phyloP scores from a whole-genome alignment of 92 coral and sea anemone species.

The Epizoanthus ramosus region DNA sequence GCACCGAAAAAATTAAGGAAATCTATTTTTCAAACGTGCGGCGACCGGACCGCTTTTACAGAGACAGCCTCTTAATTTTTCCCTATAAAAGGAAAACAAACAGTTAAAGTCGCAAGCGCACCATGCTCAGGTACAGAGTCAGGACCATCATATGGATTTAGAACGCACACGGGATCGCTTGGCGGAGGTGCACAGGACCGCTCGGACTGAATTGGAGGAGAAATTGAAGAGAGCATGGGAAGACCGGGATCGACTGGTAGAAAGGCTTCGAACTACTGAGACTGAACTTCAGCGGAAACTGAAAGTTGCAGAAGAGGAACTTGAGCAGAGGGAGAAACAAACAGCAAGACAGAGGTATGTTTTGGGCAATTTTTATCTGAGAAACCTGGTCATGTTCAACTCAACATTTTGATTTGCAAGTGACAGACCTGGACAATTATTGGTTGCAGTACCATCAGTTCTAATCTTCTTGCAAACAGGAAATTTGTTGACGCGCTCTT shows the following conservation, averaged over 20 bases:
- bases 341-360: conserved; percentile 17
- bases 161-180: conserved; percentile 1
- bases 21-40: too few species aligned
- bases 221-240: conserved; percentile 8
- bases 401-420: too few species aligned
- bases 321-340: conserved; percentile 7
- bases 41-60: too few species aligned
- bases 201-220: neutral
- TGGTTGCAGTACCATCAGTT: too few species aligned
- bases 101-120: neutral
- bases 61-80: too few species aligned
- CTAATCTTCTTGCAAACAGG: too few species aligned
- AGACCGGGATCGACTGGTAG: neutral
- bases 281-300: conserved; percentile 13
- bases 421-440: neutral
- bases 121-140: neutral
- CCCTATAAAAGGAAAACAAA: conserved; percentile 2
- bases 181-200: conserved; percentile 6
- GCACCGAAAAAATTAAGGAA: too few species aligned
- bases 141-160: conserved; percentile 17
- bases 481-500: too few species aligned
- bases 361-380: neutral
- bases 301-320: neutral
- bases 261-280: neutral
- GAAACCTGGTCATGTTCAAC: neutral